A percentile compares a stretch with the other conserved stretches of the same genome.
phyloP scores from a whole-genome alignment of 2,888 invertebrate species.

The Yponomeuta sedellus region DNA sequence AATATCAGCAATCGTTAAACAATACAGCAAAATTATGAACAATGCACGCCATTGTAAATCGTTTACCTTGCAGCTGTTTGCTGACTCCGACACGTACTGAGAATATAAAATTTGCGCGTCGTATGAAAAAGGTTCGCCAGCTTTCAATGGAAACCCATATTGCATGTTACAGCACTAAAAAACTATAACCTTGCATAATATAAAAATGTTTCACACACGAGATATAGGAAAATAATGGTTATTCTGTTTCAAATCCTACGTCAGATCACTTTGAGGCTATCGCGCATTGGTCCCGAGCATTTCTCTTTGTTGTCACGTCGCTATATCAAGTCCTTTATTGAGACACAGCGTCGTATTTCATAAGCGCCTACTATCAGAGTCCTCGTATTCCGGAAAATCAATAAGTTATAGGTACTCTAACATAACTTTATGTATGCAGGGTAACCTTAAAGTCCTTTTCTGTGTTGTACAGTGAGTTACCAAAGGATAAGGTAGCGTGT shows the following conservation, averaged over 20 bases:
- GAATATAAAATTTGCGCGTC: not conserved
- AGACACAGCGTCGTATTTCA: slow-evolving; percentile 41
- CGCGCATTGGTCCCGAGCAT: slow-evolving; percentile 23
- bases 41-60: not conserved
- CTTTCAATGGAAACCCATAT: not conserved
- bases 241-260: slow-evolving; percentile 5
- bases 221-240: slow-evolving; percentile 10
- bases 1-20: not conserved
- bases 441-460: no score
- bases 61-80: not conserved
- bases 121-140: not conserved
- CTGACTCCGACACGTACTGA: not conserved
- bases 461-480: no score
- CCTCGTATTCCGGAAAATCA: slow-evolving; percentile 3
- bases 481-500: no score
- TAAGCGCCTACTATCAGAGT: slow-evolving; percentile 25
- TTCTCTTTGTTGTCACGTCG: slow-evolving; percentile 38
- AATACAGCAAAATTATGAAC: not conserved
- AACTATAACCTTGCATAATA: not conserved
- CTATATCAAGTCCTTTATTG: slow-evolving; percentile 37
- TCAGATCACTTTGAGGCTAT: slow-evolving; percentile 9
- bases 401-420: not conserved
- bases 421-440: no score
- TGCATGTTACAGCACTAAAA: not conserved
- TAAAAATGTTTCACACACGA: not conserved